Base-by-base conservation (phyloP, 2,797 vertebrate genomes). In the Macroramphosus scolopax region DNA sequence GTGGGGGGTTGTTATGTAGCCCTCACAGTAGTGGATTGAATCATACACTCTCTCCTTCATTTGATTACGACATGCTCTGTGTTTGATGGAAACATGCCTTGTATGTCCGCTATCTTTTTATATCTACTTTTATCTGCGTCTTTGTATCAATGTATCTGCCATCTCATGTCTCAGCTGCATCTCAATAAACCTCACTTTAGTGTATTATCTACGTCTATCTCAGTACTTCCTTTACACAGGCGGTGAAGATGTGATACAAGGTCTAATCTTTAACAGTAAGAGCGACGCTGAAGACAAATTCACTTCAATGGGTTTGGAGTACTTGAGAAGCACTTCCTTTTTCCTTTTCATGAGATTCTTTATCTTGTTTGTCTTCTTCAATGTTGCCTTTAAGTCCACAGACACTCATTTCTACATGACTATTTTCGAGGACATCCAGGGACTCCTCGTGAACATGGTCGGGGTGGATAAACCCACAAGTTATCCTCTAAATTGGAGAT, bases 281-380 rank as follows among this genome's bases (percentile, higher is more conserved):
- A 36, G 12, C 16, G 10, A 17, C 4, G 41, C 49, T 22, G n/a
- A 60, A 26, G 68, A 65, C 45, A 63, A 14, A 50, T 61, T 61
- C 51, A 30, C 48, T 68, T 61, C 46, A 55, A 34, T 55, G 44
- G 17, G 28, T 40, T 57, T 46, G 55, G 46, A 63, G 53, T 32
- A 26, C 26, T 55, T 53, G 43, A 63, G 34, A 47, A 72, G 55
- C 56, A 63, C 35, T n/a, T n/a, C n/a, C 51, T 63, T 32, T 35
- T 42, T 13, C 49, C 31, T 34, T 38, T 42, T 52, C 30, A 54
- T 17, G 39, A 57, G 38, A 53, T 33, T 51, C 46, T 75, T 55
- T 62, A 55, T 71, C 68, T 76, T 55, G 44, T 68, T 69, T 51
- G 46, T 59, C 13, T 6, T 59, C 29, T 43, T 72, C n/a, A n/a